Evolutionary conservation across 2,888 invertebrate genomes (phyloP), one percentile per base, ranked within the genome.

Genomic region (Agrilus cyanescens): DNA sequence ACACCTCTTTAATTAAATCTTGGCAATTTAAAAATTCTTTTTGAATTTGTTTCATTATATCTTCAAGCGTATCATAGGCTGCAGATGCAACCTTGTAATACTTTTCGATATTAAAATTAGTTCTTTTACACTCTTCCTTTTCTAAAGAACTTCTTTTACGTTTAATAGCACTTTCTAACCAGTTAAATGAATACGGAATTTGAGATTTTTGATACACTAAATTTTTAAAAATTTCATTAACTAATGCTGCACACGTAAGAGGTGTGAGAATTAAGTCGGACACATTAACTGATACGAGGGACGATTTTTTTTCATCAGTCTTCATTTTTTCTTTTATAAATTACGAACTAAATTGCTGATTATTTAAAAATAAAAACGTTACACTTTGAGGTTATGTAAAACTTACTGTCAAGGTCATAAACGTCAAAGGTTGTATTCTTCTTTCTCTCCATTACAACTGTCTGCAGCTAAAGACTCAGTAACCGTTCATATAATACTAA

Each of bases 201-300:
- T 64, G 76, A 32, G 72, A 60, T 57, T 73, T 71, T 58, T 76
- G 75, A 62, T 74, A 75, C 0, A 70, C 62, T 34, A 76, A 60
- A 51, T 71, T 72, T 58, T 75, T 76, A 34, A 76, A 62, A 46
- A 77, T 55, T 62, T 76, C 75, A 16, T 70, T 72, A 37, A 77
- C 63, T 37, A 76, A 60, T 48, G 72, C 69, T 4, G 75, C 73
- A 60, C 75, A 75, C 13, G 75, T 71, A 56, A 70, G 67, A 30
- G 72, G 66, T 30, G 76, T 76, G 51, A 76, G 56, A 53, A 72
- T 66, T 32, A 60, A 48, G 52, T 74, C 72, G 34, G 69, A 69
- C 45, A 74, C 66, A 38, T 66, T 62, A 49, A 74, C 57, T 1
- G 25, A 10, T 25, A 25, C 10, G 10, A 25, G 2, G 25, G 8